A percentile compares a stretch with the other conserved stretches of the same genome.
Conservation (phyloP, 53 echinoderm and acorn worm species). For the Henricia sp. region DNA sequence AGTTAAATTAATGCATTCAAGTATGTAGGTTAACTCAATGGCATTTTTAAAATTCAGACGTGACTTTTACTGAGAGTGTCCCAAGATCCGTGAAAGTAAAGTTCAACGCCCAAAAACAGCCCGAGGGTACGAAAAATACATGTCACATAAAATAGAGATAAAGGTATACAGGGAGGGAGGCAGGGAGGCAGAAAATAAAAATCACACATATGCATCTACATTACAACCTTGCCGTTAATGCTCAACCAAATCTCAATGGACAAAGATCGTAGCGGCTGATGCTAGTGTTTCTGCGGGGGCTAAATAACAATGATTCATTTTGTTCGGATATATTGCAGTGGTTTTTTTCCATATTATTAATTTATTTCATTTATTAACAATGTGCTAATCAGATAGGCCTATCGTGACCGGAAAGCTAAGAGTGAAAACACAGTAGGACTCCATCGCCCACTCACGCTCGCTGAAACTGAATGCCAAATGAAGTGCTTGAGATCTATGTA, state of each 20-base stretch:
- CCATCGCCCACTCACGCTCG: too few species aligned
- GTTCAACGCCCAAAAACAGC: constrained; percentile 40
- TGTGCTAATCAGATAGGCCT: too few species aligned
- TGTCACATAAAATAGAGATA: neutral
- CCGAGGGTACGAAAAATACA: neutral
- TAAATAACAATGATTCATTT: too few species aligned
- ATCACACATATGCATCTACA: neutral
- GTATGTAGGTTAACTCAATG: constrained; percentile 10
- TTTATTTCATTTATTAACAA: too few species aligned
- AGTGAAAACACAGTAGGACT: too few species aligned
- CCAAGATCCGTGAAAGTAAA: constrained; percentile 6
- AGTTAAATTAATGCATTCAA: neutral
- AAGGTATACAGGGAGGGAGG: neutral
- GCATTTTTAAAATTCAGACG: constrained; percentile 28
- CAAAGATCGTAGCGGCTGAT: neutral
- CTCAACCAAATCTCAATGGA: constrained; percentile 15
- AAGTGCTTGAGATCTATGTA: too few species aligned
- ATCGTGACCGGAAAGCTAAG: too few species aligned
- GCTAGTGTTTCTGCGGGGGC: constrained; percentile 24
- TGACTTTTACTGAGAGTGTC: neutral
- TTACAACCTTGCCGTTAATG: constrained; percentile 28
- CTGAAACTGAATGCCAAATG: too few species aligned
- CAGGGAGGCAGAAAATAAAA: neutral
- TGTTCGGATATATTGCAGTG: too few species aligned
- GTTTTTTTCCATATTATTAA: too few species aligned